phyloP scores from a whole-genome alignment of 2,888 invertebrate genomes.

The Leucozona laternaria region DNA sequence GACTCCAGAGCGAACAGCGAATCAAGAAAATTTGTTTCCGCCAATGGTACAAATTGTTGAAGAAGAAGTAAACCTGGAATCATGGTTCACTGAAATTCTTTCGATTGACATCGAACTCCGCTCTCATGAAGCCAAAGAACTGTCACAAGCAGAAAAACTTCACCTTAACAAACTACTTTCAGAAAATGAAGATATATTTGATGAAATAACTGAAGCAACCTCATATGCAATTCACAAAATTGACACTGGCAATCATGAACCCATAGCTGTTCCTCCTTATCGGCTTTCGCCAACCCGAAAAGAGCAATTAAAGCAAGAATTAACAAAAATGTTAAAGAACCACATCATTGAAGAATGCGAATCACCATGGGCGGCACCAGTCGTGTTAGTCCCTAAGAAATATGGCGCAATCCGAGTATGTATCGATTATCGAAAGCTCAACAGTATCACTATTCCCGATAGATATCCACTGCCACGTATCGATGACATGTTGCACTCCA shows the following conservation, averaged over 20 bases:
- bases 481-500: conserved; percentile 78
- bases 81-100: background rate
- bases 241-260: background rate
- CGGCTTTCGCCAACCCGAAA: background rate
- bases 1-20: background rate
- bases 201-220: background rate
- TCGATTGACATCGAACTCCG: background rate
- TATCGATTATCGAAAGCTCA: conserved; percentile 78
- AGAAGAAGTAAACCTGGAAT: background rate
- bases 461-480: conserved; percentile 81
- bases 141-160: background rate
- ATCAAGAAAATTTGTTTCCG: background rate
- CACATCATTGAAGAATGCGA: conserved; percentile 70
- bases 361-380: conserved; percentile 50
- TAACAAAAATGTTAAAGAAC: conserved; percentile 4
- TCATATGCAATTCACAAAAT: background rate
- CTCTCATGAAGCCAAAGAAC: background rate
- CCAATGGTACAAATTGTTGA: background rate
- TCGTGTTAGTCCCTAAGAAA: conserved; percentile 77
- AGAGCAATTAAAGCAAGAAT: background rate
- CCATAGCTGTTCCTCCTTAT: background rate
- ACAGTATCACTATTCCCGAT: conserved; percentile 77
- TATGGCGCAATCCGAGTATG: conserved; percentile 77
- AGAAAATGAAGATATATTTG: background rate
- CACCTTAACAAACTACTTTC: background rate